Conservation (phyloP, 2,113 vertebrate species). For the Proterorhinus semilunaris region DNA sequence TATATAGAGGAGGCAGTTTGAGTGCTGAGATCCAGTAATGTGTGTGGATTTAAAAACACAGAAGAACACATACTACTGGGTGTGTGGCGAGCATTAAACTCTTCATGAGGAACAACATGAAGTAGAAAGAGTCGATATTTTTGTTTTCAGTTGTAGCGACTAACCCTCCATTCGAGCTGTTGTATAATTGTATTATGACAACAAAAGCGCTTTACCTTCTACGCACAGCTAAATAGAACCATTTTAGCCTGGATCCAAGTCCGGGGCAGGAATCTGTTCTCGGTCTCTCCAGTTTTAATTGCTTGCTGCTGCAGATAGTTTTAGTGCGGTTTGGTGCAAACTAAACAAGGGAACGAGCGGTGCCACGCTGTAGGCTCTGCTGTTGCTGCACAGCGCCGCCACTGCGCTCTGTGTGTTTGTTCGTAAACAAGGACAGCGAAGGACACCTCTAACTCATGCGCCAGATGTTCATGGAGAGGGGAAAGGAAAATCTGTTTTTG, state of each 20-base stretch:
- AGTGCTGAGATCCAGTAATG: too few relatives aligned
- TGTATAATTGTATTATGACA: too few relatives aligned
- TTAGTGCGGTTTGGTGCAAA: slow-evolving; percentile 66
- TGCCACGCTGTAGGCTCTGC: slow-evolving; percentile 54
- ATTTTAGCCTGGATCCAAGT: slow-evolving; percentile 66
- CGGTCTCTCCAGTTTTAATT: slow-evolving; percentile 69
- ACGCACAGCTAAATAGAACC: background rate
- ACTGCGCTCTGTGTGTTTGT: slow-evolving; percentile 67
- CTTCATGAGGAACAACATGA: too few relatives aligned
- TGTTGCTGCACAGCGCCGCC: slow-evolving; percentile 57
- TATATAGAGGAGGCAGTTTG: too few relatives aligned
- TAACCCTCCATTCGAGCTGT: too few relatives aligned
- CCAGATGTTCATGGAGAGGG: slow-evolving; percentile 66
- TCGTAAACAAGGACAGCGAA: slow-evolving; percentile 64
- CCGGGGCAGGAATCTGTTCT: slow-evolving; percentile 77
- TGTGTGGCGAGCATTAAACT: too few relatives aligned
- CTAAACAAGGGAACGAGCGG: slow-evolving; percentile 50
- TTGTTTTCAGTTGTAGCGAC: too few relatives aligned
- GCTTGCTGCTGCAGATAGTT: slow-evolving; percentile 71
- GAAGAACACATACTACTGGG: too few relatives aligned
- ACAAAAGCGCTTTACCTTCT: too few relatives aligned
- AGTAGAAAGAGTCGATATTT: too few relatives aligned
- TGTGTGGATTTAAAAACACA: too few relatives aligned
- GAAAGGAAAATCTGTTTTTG: slow-evolving; percentile 52
- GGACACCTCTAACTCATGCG: slow-evolving; percentile 68